These are phyloP conservation scores for Apis florea DNA, from an alignment of 1,140 invertebrate genomes.

Conservation along the genomic window DNA sequence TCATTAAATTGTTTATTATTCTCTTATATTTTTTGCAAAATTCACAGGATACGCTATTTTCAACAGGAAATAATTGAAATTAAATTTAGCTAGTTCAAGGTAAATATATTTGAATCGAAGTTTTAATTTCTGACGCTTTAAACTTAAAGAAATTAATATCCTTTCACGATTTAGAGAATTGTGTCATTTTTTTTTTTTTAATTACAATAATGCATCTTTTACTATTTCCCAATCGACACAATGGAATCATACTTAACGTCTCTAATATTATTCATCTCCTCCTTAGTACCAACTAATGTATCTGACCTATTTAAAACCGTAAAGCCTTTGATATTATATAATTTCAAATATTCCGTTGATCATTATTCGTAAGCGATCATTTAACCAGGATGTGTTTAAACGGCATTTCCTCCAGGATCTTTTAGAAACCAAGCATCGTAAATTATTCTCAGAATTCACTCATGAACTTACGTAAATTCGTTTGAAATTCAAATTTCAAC, in stretches of 20 bases:
- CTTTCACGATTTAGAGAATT: too few species aligned
- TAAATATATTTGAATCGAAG: too few species aligned
- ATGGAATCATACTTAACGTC: background rate
- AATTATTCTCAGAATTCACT: background rate
- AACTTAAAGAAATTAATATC: background rate
- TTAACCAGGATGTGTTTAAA: background rate
- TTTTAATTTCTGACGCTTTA: background rate
- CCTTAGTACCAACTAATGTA: background rate
- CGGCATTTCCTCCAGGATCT: background rate
- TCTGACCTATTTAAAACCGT: background rate
- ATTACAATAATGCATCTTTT: background rate
- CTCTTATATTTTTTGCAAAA: too few species aligned
- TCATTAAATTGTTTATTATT: too few species aligned
- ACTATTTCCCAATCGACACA: background rate
- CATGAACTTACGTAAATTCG: conserved; percentile 1
- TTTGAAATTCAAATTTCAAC: background rate
- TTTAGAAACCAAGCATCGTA: background rate
- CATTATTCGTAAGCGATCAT: background rate
- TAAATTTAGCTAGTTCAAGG: too few species aligned
- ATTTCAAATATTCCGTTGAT: background rate
- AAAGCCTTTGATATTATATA: conserved; percentile 12
- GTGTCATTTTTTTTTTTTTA: background rate
- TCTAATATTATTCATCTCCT: background rate
- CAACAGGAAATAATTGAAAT: too few species aligned
- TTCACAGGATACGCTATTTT: too few species aligned